phyloP scores from a whole-genome alignment of 2,113 vertebrate genomes.

The Montifringilla adamsi region DNA sequence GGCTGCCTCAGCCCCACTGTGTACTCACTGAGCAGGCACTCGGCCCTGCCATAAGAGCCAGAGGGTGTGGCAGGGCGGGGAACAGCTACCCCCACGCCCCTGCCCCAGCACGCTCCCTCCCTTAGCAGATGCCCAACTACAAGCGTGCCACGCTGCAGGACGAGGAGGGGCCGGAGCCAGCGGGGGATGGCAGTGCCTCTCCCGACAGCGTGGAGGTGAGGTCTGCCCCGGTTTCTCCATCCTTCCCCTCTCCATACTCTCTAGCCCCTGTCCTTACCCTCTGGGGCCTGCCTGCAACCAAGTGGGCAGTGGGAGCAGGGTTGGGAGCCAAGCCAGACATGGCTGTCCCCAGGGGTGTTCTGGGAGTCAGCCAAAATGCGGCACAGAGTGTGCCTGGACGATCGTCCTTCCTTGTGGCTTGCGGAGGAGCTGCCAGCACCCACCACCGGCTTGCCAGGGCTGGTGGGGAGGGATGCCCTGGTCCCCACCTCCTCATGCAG shows the following conservation, averaged over 20 bases:
- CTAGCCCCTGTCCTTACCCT: neutral
- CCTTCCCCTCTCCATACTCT: neutral
- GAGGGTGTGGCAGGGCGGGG: neutral
- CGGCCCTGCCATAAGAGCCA: neutral
- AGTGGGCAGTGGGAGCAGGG: neutral
- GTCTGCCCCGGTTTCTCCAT: neutral
- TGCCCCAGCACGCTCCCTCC: neutral
- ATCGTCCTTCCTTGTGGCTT: neutral
- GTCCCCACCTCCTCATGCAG: neutral
- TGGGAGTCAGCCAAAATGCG: conserved; percentile 20
- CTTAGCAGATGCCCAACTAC: conserved; percentile 91
- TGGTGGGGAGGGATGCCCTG: neutral
- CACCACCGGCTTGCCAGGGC: rapidly evolving
- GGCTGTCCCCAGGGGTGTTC: neutral
- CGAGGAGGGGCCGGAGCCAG: conserved; percentile 81
- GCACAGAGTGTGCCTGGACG: neutral
- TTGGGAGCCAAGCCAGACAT: neutral
- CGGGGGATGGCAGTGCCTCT: conserved; percentile 77
- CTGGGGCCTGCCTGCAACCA: neutral
- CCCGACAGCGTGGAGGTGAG: conserved; percentile 88
- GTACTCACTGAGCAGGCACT: neutral
- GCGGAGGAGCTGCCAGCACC: neutral
- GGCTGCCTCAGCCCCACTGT: neutral
- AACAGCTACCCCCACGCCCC: neutral
- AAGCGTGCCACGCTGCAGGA: conserved; percentile 91